Evolutionary conservation across 1,140 invertebrate species (phyloP), one percentile per base, ranked within the genome.

Genomic region (Ridgeia piscesae): DNA sequence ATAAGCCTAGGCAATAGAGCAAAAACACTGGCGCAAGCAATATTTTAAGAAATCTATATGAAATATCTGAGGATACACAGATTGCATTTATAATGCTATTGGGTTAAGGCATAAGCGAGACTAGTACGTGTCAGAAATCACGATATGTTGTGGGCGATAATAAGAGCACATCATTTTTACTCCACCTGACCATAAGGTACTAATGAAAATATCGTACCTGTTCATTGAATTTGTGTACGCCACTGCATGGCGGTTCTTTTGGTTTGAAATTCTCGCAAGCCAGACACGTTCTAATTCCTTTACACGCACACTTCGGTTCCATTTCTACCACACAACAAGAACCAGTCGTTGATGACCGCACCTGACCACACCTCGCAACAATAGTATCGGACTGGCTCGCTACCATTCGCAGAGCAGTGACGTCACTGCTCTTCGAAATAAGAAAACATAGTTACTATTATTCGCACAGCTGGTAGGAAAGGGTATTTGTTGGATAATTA

Each of bases 211-310:
- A 42, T 4, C 58, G 17, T 77, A 77, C 58, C 58, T 77, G 58
- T 77, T 77, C 58, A 77, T 77, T 77, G 35, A 90, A 34, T 35
- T 90, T 90, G 33, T 90, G 34, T 90, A 34, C 89, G 89, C n/a
- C 17, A 14, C 33, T 34, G 89, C 14, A 90, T 90, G n/a, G 17
- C 33, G 33, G 33, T 33, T 90, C 31, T 90, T 34, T 90, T 27
- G 33, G 89, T 90, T 34, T 90, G 34, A 31, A 90, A 34, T 34
- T 34, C 35, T 90, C 89, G 35, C 89, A 90, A 6, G n/a, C 89
- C 89, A 90, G n/a, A 27, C 89, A 90, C 89, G 89, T 90, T 90
- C 89, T 90, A 14, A 34, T 90, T 35, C 89, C 89, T 90, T 90
- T 90, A 90, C 89, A 90, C 31, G 6, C 89, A 35, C 89, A 90